Evolutionary conservation across 2,797 vertebrate genomes (phyloP), one percentile per base, ranked within the genome.

Genomic region (Naso thynnoides): DNA sequence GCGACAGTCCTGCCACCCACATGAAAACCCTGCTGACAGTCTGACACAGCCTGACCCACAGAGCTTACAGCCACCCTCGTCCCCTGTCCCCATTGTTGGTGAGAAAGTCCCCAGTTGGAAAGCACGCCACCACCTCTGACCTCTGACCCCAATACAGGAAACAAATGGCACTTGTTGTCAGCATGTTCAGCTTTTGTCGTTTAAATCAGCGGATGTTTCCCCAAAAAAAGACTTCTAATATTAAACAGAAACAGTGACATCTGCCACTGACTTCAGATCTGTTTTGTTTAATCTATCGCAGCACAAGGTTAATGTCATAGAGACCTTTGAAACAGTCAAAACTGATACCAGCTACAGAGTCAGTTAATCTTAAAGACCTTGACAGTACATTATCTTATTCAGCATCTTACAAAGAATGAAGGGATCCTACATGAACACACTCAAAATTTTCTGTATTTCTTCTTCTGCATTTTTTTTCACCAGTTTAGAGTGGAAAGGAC

Each of bases 131-230:
- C 74, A 85, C 85, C 84, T 84, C 75, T 85, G 89, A 92, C 87
- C 90, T 71, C 73, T 73, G 71, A 88, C 82, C 88, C 73, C 68
- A 67, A 53, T 70, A 79, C 57, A 82, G 83, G 72, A 89, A 90
- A 85, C 81, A 90, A 88, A 80, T 85, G 79, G 76, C 47, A 19
- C 71, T 81, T 15, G 45, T 76, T 70, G 79, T 82, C 81, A 81
- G 81, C 73, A 73, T 67, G 65, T 84, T 70, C 19, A 47, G 59
- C 48, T 59, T 73, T 65, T 59, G 57, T 56, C 53, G 61, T 72
- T 36, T 26, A 7, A 14, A 66, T 44, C 45, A 41, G 69, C 38
- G 68, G 26, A 55, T 70, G 57, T 50, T 54, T 66, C 59, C 41
- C 23, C 29, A 27, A 14, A 56, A 58, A n/a, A 45, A 11, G 1